Conservation (phyloP, 2,797 vertebrate genomes). For the Enoplosus armatus region DNA sequence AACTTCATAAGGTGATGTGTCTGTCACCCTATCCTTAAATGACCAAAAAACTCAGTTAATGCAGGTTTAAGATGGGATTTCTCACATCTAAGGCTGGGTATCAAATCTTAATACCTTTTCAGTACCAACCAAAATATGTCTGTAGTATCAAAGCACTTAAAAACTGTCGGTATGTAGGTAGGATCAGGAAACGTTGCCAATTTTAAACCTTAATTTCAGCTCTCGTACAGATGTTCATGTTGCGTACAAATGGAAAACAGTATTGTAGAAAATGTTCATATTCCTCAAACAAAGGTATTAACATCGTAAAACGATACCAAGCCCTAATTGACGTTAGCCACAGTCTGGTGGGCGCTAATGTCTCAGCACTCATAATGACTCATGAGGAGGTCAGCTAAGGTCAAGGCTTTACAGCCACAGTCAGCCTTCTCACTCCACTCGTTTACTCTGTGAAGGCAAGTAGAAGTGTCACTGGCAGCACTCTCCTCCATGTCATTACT, state of each 20-base stretch:
- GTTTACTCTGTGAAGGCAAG: conserved; percentile 24
- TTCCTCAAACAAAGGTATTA: not conserved
- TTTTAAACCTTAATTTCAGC: not conserved
- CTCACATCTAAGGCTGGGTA: not conserved
- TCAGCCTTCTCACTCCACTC: conserved; percentile 10
- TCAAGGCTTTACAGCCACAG: conserved; percentile 26
- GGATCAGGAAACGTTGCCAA: not conserved
- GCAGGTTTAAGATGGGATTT: not conserved
- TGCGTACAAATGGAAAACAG: not conserved
- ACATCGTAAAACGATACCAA: not conserved
- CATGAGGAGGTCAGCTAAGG: conserved; percentile 29
- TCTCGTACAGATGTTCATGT: not conserved
- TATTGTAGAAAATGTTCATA: too few relatives aligned
- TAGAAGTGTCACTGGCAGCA: conserved; percentile 56
- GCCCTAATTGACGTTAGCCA: not conserved
- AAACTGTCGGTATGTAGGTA: not conserved
- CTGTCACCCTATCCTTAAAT: too few relatives aligned
- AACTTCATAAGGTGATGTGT: not conserved
- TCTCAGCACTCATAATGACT: conserved; percentile 20
- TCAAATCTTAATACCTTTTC: not conserved
- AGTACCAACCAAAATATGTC: not conserved
- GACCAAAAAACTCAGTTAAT: not conserved
- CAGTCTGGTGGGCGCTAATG: conserved; percentile 5
- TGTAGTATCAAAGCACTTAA: not conserved
- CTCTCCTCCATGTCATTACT: conserved; percentile 64